phyloP scores from a whole-genome alignment of 2,113 vertebrate species.

The Zeus faber region DNA sequence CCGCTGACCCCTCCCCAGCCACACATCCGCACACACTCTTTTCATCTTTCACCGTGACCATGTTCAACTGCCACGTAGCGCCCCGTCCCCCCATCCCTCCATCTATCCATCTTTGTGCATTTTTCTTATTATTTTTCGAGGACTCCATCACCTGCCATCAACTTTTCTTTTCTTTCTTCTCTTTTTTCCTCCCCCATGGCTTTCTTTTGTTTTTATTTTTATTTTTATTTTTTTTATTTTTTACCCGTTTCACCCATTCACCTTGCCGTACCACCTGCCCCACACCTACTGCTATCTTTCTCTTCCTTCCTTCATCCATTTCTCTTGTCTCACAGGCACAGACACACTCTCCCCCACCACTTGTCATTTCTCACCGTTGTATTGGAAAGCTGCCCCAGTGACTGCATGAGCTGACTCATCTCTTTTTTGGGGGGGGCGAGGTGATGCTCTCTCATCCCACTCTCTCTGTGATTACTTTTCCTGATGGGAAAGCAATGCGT shows the following conservation, averaged over 20 bases:
- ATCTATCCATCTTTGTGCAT: neutral
- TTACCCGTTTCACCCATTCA: neutral
- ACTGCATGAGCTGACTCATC: slow-evolving; percentile 54
- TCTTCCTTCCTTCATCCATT: slow-evolving; percentile 4
- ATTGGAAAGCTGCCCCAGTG: slow-evolving; percentile 10
- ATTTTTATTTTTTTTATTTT: neutral
- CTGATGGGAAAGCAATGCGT: slow-evolving; percentile 34
- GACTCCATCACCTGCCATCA: slow-evolving; percentile 38
- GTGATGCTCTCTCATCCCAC: slow-evolving; percentile 22
- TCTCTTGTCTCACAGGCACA: neutral
- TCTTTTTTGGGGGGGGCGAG: neutral
- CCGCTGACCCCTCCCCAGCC: neutral
- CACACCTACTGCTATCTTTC: neutral
- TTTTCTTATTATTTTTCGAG: neutral
- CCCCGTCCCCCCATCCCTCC: slow-evolving; percentile 12
- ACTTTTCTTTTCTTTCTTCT: neutral
- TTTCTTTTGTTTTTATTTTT: neutral
- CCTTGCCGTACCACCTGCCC: neutral
- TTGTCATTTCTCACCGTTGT: slow-evolving; percentile 35
- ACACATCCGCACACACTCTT: slow-evolving; percentile 1
- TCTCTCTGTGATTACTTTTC: slow-evolving; percentile 43
- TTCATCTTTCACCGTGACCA: neutral
- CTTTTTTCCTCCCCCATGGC: neutral
- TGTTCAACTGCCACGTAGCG: neutral
- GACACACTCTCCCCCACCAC: neutral